phyloP scores from a whole-genome alignment of 2,888 invertebrate genomes.

The Idaea aversata region DNA sequence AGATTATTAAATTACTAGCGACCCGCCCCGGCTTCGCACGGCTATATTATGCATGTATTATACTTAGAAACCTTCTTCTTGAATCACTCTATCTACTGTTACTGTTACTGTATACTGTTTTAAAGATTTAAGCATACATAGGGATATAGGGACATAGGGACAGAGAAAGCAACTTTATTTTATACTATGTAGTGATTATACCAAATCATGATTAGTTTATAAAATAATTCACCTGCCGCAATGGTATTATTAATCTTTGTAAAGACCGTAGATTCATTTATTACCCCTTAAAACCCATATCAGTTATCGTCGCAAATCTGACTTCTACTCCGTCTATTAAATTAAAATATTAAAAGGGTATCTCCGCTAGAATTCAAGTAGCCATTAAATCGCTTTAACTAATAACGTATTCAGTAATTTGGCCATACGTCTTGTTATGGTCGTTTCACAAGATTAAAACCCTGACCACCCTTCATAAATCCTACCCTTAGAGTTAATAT shows the following conservation, averaged over 20 bases:
- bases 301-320: slow-evolving; percentile 29
- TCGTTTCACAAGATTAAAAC: slow-evolving; percentile 75
- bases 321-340: slow-evolving; percentile 50
- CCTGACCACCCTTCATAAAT: slow-evolving; percentile 76
- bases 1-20: too few relatives aligned
- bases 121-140: too few relatives aligned
- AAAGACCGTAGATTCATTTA: not conserved
- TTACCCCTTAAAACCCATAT: not conserved
- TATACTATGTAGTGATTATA: too few relatives aligned
- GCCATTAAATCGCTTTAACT: slow-evolving; percentile 69
- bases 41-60: too few relatives aligned
- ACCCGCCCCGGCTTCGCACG: too few relatives aligned
- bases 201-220: too few relatives aligned
- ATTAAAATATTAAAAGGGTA: slow-evolving; percentile 61
- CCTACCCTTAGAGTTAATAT: slow-evolving; percentile 65
- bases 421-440: slow-evolving; percentile 77
- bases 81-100: too few relatives aligned
- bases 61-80: too few relatives aligned
- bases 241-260: not conserved
- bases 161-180: too few relatives aligned
- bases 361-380: slow-evolving; percentile 57
- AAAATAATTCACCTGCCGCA: not conserved
- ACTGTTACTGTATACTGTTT: too few relatives aligned
- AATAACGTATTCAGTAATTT: slow-evolving; percentile 77
- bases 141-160: too few relatives aligned